Evolutionary conservation across 2,113 vertebrate genomes (phyloP).

Genomic region (Crypturellus undulatus): DNA sequence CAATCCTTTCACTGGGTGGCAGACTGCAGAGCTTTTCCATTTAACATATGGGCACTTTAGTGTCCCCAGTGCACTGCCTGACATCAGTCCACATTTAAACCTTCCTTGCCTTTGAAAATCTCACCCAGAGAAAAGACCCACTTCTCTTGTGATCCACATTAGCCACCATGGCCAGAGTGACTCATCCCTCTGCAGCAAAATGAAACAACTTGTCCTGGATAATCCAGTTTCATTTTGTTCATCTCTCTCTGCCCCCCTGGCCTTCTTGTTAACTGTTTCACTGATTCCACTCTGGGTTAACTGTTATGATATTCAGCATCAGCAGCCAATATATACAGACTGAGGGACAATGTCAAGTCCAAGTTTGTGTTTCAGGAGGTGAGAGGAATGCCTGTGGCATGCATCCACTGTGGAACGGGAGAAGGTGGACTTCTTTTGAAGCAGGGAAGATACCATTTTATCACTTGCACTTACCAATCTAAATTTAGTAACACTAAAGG

Average conservation of each 20-base stretch:
- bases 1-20: neutral
- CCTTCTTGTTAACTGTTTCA: conserved; percentile 1
- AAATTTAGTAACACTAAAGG: neutral
- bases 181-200: conserved; percentile 18
- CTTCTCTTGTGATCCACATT: neutral
- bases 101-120: conserved; percentile 1
- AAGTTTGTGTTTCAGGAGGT: neutral
- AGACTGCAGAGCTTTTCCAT: neutral
- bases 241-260: neutral
- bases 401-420: neutral
- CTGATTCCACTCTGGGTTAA: neutral
- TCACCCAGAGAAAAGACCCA: neutral
- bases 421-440: neutral
- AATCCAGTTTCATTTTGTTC: neutral
- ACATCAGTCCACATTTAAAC: conserved; percentile 22
- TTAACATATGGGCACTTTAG: conserved; percentile 18
- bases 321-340: neutral
- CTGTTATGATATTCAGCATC: neutral
- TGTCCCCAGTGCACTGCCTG: neutral
- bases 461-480: neutral
- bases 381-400: neutral
- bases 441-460: neutral
- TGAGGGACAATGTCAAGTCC: neutral
- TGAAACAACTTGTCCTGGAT: conserved; percentile 6
- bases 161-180: conserved; percentile 16